These are phyloP conservation scores for Pterocles orientalis DNA, from an alignment of 2,113 vertebrate genomes.

Conservation along the genomic window DNA sequence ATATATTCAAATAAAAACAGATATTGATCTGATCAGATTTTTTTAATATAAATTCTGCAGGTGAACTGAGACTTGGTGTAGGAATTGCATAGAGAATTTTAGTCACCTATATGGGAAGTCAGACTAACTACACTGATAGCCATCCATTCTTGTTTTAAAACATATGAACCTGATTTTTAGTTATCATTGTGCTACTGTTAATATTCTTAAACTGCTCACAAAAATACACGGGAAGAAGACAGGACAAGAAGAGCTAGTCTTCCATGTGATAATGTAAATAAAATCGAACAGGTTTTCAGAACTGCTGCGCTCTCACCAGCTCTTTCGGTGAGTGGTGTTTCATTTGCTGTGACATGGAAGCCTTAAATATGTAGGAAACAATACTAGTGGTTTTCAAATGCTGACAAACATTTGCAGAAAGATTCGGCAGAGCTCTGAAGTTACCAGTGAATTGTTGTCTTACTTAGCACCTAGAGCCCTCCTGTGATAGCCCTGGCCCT, in stretches of 20 bases:
- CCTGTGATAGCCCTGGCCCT: not conserved
- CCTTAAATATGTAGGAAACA: not conserved
- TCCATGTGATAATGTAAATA: not conserved
- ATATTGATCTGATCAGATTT: not conserved
- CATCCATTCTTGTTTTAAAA: not conserved
- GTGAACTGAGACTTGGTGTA: not conserved
- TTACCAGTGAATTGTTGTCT: not conserved
- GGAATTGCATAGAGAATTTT: not conserved
- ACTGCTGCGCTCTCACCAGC: not conserved
- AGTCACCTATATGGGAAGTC: not conserved
- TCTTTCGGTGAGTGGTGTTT: not conserved
- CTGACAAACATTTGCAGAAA: not conserved
- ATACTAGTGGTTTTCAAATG: not conserved
- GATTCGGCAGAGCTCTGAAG: not conserved
- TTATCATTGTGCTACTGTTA: not conserved
- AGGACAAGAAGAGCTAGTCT: not conserved
- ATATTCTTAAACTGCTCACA: not conserved
- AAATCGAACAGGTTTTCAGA: not conserved
- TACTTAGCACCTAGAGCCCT: not conserved
- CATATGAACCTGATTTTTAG: not conserved
- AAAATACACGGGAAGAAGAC: not conserved
- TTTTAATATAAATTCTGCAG: not conserved
- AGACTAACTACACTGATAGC: not conserved
- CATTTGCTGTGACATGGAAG: not conserved
- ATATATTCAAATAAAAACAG: not conserved